Evolutionary conservation across 92 coral and sea anemone genomes (phyloP).

Genomic region (Epizoanthus ramosus): DNA sequence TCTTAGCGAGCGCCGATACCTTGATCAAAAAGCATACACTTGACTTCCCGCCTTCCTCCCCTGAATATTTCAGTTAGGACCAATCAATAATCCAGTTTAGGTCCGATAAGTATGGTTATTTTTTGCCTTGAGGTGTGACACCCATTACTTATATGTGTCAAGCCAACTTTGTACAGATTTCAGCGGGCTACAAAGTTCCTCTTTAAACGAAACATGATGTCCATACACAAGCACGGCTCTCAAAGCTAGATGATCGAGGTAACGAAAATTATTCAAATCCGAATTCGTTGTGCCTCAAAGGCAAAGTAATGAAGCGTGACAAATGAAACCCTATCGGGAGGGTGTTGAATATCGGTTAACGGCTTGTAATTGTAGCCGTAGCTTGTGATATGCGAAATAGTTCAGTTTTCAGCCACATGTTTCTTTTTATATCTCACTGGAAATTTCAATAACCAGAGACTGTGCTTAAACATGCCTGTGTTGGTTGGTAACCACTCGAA

Average conservation of each 20-base stretch:
- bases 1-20: background rate
- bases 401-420: background rate
- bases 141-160: background rate
- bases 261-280: conserved; percentile 33
- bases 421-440: background rate
- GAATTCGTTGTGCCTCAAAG: background rate
- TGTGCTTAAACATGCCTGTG: background rate
- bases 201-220: background rate
- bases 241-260: background rate
- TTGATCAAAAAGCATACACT: conserved; percentile 2
- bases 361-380: background rate
- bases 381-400: background rate
- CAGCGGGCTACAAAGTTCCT: background rate
- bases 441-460: background rate
- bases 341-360: conserved; percentile 19
- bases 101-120: background rate
- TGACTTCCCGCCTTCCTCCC: conserved; percentile 26
- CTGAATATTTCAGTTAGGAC: background rate
- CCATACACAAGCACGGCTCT: background rate
- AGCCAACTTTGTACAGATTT: background rate
- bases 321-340: background rate
- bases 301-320: conserved; percentile 20
- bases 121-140: background rate
- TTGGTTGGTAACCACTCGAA: conserved; percentile 24
- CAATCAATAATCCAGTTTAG: background rate